These are phyloP conservation scores for Lanistes nyassanus DNA, from an alignment of 1,140 invertebrate genomes.

Conservation along the genomic window DNA sequence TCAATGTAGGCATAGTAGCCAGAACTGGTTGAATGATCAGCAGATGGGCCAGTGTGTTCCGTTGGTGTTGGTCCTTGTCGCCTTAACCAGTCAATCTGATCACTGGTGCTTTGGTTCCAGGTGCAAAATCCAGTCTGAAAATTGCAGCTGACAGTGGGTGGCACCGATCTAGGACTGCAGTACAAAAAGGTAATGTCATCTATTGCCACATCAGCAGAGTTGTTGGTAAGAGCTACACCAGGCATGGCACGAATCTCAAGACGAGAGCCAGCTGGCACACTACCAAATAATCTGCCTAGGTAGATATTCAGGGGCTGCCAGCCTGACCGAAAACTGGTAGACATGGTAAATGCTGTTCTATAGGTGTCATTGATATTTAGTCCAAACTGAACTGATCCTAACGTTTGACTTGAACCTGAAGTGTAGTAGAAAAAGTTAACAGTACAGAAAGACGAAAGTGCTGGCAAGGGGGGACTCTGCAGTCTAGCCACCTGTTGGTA, in stretches of 20 bases:
- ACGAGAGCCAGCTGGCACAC: not conserved
- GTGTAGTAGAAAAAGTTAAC: constrained; percentile 78
- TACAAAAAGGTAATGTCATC: constrained; percentile 76
- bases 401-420: constrained; percentile 70
- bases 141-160: constrained; percentile 70
- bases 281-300: constrained; percentile 2
- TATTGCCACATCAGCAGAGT: constrained; percentile 71
- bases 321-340: constrained; percentile 20
- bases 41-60: constrained; percentile 76
- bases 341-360: constrained; percentile 31
- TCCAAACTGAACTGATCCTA: constrained; percentile 9
- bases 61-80: constrained; percentile 68
- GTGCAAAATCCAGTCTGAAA: constrained; percentile 80
- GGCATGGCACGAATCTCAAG: constrained; percentile 13
- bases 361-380: constrained; percentile 21
- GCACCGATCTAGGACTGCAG: constrained; percentile 41
- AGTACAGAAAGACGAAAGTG: constrained; percentile 47
- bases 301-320: not conserved
- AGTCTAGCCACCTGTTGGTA: constrained; percentile 49
- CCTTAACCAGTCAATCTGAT: constrained; percentile 81
- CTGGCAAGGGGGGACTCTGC: constrained; percentile 52
- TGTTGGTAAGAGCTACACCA: constrained; percentile 62
- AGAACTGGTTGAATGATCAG: constrained; percentile 74
- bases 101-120: constrained; percentile 78
- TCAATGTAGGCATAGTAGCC: constrained; percentile 66